phyloP scores from a whole-genome alignment of 2,797 vertebrate species.

The Pitangus sulphuratus region DNA sequence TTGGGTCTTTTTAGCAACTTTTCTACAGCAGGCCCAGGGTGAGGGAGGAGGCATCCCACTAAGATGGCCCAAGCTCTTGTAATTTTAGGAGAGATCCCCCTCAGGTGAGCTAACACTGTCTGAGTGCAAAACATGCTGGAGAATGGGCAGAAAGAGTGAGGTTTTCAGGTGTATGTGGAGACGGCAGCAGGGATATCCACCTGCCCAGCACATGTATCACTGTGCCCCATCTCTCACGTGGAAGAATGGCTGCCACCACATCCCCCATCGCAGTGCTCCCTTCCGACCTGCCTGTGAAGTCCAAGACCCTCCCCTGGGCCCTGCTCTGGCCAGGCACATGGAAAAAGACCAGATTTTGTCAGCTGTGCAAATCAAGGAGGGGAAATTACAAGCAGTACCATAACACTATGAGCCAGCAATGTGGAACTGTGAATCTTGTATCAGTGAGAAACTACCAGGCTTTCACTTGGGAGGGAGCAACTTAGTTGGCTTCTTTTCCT shows the following conservation, averaged over 20 bases:
- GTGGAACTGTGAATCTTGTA: background rate
- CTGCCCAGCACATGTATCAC: background rate
- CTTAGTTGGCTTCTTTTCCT: background rate
- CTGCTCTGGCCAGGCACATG: background rate
- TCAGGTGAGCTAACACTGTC: background rate
- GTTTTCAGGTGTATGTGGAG: background rate
- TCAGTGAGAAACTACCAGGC: background rate
- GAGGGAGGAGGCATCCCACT: background rate
- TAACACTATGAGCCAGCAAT: background rate
- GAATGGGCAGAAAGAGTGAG: background rate
- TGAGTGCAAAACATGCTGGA: background rate
- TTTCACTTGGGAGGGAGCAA: background rate
- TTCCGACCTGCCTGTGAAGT: background rate
- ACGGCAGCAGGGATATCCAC: background rate
- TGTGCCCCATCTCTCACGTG: background rate
- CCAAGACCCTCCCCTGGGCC: background rate
- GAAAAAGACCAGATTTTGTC: background rate
- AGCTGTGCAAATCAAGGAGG: background rate
- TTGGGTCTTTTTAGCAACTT: background rate
- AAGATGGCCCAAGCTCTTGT: background rate
- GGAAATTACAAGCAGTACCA: background rate
- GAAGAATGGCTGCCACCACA: background rate
- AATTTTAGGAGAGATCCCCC: background rate
- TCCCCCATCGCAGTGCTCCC: background rate
- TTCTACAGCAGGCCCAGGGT: background rate